Evolutionary conservation across 2,797 vertebrate species (phyloP), one percentile per base, ranked within the genome.

Genomic region (Tangara arthus): DNA sequence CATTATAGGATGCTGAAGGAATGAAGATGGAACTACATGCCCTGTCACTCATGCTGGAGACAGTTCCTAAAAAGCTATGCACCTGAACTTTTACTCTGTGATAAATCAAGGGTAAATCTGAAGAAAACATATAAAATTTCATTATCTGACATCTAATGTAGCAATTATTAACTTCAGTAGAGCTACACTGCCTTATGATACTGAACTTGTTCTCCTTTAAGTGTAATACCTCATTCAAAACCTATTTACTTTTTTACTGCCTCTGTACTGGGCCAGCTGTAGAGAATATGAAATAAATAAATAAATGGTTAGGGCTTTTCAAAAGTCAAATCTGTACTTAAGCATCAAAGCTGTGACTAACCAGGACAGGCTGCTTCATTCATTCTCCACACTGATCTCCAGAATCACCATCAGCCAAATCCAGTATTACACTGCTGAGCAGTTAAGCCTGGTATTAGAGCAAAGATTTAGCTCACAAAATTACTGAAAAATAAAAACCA

Each of bases 301-400:
- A 89, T 12, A 87, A 41, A 70, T 41, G 11, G 53, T 41, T 73
- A 82, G 32, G 76, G 61, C 52, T 88, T 90, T 93, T 84, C 49
- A n/a, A 69, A 72, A 86, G 50, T 66, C 65, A 57, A 6, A 71
- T 50, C 63, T 86, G 11, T 61, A 60, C 60, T 91, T 63, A 49
- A 90, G 78, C 47, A 83, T 75, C 72, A 80, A 87, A 90, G 30
- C 82, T 81, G 79, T 69, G 61, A 88, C 92, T 81, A 87, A 88
- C 41, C 17, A 78, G 65, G 61, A 93, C 56, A 92, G 79, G 35
- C 7, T 11, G 32, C 47, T 75, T 89, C 35, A 52, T 79, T 91
- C 64, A 49, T 75, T 83, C 65, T 85, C 59, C 53, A 71, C 68
- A 18, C 19, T 82, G n/a, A 82, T 61, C 39, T 84, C 60, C 63